Conservation (phyloP, 2,888 invertebrate genomes). For the Xestia c-nigrum region DNA sequence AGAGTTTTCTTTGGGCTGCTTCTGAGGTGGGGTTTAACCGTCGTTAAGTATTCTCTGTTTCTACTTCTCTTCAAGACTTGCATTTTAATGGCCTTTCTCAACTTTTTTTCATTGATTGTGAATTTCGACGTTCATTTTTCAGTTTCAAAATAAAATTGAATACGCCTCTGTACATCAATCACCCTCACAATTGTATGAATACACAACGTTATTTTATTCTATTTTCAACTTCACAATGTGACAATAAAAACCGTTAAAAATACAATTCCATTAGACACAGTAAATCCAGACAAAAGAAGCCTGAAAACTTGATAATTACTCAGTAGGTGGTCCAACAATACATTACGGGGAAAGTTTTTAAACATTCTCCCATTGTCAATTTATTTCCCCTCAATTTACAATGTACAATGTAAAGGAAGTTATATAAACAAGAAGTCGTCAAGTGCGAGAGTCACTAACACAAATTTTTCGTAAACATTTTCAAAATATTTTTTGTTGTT, state of each 20-base stretch:
- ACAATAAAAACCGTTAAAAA: conserved; percentile 26
- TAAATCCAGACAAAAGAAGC: conserved; percentile 30
- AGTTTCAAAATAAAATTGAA: background rate
- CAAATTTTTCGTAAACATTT: background rate
- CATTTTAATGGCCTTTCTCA: background rate
- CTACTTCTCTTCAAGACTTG: background rate
- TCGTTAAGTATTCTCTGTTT: background rate
- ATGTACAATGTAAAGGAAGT: conserved; percentile 55
- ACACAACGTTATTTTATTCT: conserved; percentile 1
- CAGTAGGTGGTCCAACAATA: conserved; percentile 52
- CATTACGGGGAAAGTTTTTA: conserved; percentile 47
- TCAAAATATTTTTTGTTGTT: background rate
- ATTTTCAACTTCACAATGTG: conserved; percentile 1
- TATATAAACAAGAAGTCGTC: conserved; percentile 52
- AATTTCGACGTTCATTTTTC: background rate
- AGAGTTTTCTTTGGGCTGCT: no score
- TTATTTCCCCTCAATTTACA: conserved; percentile 57
- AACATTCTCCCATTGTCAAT: conserved; percentile 55
- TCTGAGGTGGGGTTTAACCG: background rate
- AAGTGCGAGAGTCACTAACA: conserved; percentile 12
- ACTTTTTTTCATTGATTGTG: background rate
- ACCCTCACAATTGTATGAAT: background rate
- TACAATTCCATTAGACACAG: conserved; percentile 14
- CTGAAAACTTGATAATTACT: conserved; percentile 51
- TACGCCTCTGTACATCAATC: background rate